phyloP scores from a whole-genome alignment of 2,888 invertebrate species.

The Microlaimidae sp. region DNA sequence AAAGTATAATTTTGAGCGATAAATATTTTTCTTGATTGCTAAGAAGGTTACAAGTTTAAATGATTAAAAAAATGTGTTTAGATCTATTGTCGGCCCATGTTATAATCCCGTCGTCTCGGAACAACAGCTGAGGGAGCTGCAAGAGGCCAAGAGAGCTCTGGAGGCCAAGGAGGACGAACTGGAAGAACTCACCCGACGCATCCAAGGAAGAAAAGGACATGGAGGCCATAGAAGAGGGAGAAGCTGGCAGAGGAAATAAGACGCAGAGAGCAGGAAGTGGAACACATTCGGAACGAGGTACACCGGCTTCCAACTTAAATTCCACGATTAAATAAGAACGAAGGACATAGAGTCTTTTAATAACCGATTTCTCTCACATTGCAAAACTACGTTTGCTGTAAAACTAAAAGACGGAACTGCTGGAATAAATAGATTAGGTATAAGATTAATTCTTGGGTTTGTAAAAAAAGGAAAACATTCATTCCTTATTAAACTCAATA shows the following conservation, averaged over 20 bases:
- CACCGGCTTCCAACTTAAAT: too few species aligned
- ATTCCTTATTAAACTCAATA: too few species aligned
- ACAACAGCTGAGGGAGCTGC: constrained; percentile 71
- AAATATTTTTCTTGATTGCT: neutral
- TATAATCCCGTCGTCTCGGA: constrained; percentile 59
- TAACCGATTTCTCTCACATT: too few species aligned
- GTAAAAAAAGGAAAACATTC: too few species aligned
- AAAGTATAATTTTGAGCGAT: too few species aligned
- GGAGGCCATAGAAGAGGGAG: constrained; percentile 48
- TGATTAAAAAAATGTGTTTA: constrained; percentile 8
- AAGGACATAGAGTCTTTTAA: too few species aligned
- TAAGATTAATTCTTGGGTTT: too few species aligned
- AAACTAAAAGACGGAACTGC: too few species aligned
- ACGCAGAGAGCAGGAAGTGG: constrained; percentile 22
- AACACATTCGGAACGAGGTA: constrained; percentile 13
- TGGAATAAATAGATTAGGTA: too few species aligned
- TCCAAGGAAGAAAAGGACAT: constrained; percentile 76
- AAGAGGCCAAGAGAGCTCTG: constrained; percentile 35
- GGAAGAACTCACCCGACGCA: constrained; percentile 71
- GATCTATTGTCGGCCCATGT: constrained; percentile 47
- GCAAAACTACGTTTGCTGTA: too few species aligned
- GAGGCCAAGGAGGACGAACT: constrained; percentile 38
- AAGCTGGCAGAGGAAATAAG: constrained; percentile 35
- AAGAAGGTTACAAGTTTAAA: neutral
- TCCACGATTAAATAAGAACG: too few species aligned